A percentile compares a stretch with the other conserved stretches of the same genome.
phyloP scores from a whole-genome alignment of 2,888 invertebrate genomes.

The Endotricha flammealis region DNA sequence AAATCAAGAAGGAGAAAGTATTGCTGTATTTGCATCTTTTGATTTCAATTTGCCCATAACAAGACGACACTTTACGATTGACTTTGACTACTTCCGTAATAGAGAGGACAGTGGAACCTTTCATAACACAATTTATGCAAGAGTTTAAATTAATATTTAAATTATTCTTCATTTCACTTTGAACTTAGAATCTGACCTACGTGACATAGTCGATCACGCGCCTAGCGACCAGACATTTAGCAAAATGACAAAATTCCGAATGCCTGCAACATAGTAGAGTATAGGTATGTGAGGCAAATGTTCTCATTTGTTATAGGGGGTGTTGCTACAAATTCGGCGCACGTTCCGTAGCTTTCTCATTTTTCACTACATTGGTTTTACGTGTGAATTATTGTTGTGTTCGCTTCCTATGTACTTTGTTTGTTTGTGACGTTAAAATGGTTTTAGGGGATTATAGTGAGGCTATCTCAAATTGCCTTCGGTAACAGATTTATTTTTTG shows the following conservation, averaged over 20 bases:
- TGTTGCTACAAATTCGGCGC: constrained; percentile 51
- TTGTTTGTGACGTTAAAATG: constrained; percentile 32
- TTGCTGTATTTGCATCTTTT: no score
- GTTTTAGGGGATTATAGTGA: constrained; percentile 7
- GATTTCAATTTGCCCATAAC: no score
- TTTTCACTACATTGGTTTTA: constrained; percentile 78
- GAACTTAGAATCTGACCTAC: no score
- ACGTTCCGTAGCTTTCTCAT: constrained; percentile 70
- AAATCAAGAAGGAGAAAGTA: no score
- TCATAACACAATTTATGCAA: no score
- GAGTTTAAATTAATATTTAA: no score
- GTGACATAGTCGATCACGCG: no score
- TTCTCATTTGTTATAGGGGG: constrained; percentile 64
- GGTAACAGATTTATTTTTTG: no score
- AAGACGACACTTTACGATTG: no score
- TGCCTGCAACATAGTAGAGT: constrained; percentile 24
- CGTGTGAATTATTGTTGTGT: constrained; percentile 74
- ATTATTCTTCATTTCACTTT: no score
- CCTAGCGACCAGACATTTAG: constrained; percentile 1
- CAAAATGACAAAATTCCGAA: constrained; percentile 20
- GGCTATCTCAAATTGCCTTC: not conserved
- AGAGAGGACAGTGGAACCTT: no score
- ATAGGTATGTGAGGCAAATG: constrained; percentile 46
- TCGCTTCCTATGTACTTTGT: constrained; percentile 39
- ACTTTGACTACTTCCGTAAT: no score